Percentiles rank a stretch among this genome's conserved stretches.
phyloP scores from a whole-genome alignment of 2,888 invertebrate genomes.

The Agrotis exclamationis region DNA sequence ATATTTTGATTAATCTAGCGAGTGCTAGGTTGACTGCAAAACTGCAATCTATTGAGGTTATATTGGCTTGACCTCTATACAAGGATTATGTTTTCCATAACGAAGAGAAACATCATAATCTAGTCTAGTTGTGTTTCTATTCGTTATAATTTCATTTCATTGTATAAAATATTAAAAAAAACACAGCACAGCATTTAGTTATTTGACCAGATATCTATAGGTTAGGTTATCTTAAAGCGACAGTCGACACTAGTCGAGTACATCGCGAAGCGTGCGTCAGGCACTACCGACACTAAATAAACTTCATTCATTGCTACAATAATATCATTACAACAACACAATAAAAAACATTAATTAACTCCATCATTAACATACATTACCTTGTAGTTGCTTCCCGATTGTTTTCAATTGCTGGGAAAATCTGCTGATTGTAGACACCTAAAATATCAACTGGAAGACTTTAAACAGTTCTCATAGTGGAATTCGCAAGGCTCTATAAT shows the following conservation, averaged over 20 bases:
- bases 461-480: conserved; percentile 57
- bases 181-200: conserved; percentile 12
- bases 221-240: conserved; percentile 20
- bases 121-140: background rate
- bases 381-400: conserved; percentile 71
- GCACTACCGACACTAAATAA: conserved; percentile 31
- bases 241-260: conserved; percentile 22
- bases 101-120: background rate
- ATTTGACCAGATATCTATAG: conserved; percentile 14
- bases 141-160: background rate
- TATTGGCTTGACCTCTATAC: conserved; percentile 34
- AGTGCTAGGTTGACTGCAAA: conserved; percentile 7
- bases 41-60: conserved; percentile 25
- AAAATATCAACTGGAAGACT: conserved; percentile 66
- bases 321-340: conserved; percentile 54
- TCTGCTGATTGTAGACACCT: conserved; percentile 65
- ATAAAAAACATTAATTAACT: conserved; percentile 65
- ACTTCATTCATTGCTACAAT: conserved; percentile 45
- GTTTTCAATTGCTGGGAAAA: conserved; percentile 65
- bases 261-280: conserved; percentile 39
- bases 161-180: background rate
- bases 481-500: conserved; percentile 59
- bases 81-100: conserved; percentile 41
- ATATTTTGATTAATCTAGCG: conserved; percentile 40
- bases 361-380: conserved; percentile 72